These are phyloP conservation scores for Artibeus lituratus DNA, from an alignment of 2,797 vertebrate species.

Conservation along the genomic window DNA sequence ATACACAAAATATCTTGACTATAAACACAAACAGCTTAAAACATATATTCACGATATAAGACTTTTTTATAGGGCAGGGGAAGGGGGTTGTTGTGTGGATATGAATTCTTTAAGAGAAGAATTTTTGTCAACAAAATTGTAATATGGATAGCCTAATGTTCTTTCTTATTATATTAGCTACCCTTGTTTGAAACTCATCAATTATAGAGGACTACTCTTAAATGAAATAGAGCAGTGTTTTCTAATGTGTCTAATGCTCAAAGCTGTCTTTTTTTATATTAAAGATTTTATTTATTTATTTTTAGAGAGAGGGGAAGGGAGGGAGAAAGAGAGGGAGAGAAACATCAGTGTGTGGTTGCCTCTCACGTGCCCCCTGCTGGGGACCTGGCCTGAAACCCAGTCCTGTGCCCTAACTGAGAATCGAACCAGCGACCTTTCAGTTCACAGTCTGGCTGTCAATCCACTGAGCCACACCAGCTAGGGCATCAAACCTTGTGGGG, in stretches of 20 bases:
- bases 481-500: too few relatives aligned
- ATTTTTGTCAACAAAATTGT: constrained; percentile 9
- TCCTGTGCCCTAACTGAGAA: too few relatives aligned
- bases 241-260: neutral
- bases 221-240: neutral
- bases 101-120: constrained; percentile 45
- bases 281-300: too few relatives aligned
- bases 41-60: constrained; percentile 17
- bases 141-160: neutral
- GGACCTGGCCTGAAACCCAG: too few relatives aligned
- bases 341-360: too few relatives aligned
- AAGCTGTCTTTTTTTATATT: neutral
- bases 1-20: constrained; percentile 31
- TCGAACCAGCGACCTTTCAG: too few relatives aligned
- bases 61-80: neutral
- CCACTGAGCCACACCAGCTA: too few relatives aligned
- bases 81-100: neutral
- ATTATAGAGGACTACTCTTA: constrained; percentile 2
- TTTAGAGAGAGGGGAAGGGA: too few relatives aligned
- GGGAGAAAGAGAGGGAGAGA: too few relatives aligned
- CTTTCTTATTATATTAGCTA: constrained; percentile 13
- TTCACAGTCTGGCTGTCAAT: too few relatives aligned
- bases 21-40: constrained; percentile 55
- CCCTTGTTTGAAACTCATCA: neutral
- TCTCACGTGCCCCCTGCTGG: too few relatives aligned